Conservation (phyloP, 2,113 vertebrate species). For the Marcusenius ussheri region DNA sequence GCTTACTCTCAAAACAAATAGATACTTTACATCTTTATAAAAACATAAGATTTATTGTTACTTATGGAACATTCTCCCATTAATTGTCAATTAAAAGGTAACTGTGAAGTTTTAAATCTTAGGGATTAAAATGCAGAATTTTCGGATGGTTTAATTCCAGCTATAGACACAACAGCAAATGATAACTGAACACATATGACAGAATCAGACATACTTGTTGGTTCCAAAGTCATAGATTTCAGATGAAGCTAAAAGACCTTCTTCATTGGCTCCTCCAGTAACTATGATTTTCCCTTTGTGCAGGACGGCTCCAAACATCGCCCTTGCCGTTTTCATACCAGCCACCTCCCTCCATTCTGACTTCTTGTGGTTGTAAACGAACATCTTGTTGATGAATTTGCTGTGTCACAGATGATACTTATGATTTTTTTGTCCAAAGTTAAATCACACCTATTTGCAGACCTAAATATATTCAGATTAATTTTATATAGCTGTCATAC, state of each 20-base stretch:
- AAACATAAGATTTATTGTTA: neutral
- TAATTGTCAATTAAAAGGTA: neutral
- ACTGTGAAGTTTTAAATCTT: neutral
- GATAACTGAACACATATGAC: neutral
- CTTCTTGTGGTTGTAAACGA: slow-evolving; percentile 89
- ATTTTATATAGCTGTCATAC: too few species aligned
- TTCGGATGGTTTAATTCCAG: neutral
- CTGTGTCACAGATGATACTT: slow-evolving; percentile 47
- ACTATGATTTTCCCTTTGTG: slow-evolving; percentile 85
- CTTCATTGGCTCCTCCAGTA: slow-evolving; percentile 85
- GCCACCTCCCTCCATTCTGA: slow-evolving; percentile 94
- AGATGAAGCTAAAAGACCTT: slow-evolving; percentile 76
- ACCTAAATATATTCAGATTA: neutral
- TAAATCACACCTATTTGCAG: neutral
- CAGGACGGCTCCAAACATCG: slow-evolving; percentile 85
- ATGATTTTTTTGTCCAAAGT: neutral
- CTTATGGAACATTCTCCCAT: neutral
- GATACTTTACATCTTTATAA: neutral
- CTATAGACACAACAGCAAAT: neutral
- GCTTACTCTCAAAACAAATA: neutral
- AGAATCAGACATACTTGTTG: slow-evolving; percentile 75
- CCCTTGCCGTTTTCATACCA: slow-evolving; percentile 83
- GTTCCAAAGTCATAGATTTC: slow-evolving; percentile 88
- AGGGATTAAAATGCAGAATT: neutral
- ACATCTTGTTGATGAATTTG: slow-evolving; percentile 84